Base-by-base conservation (phyloP, 2,888 invertebrate species). In the Epiblema foenella region DNA sequence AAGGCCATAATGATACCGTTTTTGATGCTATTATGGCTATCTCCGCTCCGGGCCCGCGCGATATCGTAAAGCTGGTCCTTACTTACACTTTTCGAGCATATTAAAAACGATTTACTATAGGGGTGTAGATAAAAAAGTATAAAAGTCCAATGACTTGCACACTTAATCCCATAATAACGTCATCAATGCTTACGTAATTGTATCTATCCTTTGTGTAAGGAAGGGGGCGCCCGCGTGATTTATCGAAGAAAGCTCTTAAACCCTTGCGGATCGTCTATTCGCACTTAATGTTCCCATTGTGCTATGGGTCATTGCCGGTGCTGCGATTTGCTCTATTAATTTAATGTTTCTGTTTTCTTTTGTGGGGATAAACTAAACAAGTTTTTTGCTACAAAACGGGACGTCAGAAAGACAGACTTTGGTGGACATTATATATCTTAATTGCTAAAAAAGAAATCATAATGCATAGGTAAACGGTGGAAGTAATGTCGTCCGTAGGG, bases 161-260 rank as follows among this genome's bases (percentile, higher is more conserved):
- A 75, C 79, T 78, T 87, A 89, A 89, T 79, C 76, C 77, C 76
- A 75, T 86, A 87, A 89, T 88, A 87, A 86, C 82, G 79, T 84
- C 84, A 87, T 84, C 87, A 86, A 87, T 87, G 83, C 79, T 84
- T 83, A 79, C 79, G 85, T 90, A 90, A 89, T 90, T 89, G 84
- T 85, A 83, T 90, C 85, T 86, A 68, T 87, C 83, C 83, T 80
- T 88, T 86, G 85, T 86, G 85, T 80, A 77, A 67, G 33, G 69
- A 73, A 78, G 60, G 75, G 78, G 75, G 75, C 76, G 58, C 67
- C 80, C 77, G 78, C 76, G 87, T 92, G 92, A 92, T 93, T 93
- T 92, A 93, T 93, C 81, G 83, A 85, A 86, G 91, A 92, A 92
- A 90, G 93, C 92, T 91, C 86, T 93, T 93, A 93, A 92, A 89